A percentile compares a stretch with the other conserved stretches of the same genome.
These are phyloP conservation scores for Cataglyphis cursor DNA, from an alignment of 2,888 invertebrate genomes.

Conservation along the genomic window DNA sequence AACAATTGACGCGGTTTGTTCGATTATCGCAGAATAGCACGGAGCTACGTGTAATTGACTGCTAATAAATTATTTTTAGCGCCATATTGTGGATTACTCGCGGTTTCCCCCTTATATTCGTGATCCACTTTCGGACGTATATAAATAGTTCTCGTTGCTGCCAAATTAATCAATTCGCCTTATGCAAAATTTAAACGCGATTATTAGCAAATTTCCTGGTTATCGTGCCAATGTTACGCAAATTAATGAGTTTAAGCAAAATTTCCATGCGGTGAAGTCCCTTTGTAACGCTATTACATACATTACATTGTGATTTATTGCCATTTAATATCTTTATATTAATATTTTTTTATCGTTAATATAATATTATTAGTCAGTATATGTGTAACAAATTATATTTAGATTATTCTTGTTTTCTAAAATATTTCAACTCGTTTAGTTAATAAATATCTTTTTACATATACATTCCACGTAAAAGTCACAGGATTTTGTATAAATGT, in stretches of 20 bases:
- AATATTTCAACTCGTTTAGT: not conserved
- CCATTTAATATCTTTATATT: not conserved
- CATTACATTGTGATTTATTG: not conserved
- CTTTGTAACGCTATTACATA: not conserved
- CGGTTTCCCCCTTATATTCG: conserved; percentile 34
- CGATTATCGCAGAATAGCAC: conserved; percentile 56
- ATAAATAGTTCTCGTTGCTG: conserved; percentile 31
- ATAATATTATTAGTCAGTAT: not conserved
- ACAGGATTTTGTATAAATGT: not conserved
- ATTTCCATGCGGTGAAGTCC: conserved; percentile 9
- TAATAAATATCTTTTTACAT: not conserved
- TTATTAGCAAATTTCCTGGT: conserved; percentile 40
- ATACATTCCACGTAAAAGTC: not conserved
- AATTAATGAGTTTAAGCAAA: conserved; percentile 10
- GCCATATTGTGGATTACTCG: conserved; percentile 49
- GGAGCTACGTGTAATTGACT: conserved; percentile 56
- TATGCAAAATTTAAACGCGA: conserved; percentile 33
- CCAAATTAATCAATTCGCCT: conserved; percentile 40
- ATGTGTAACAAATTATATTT: not conserved
- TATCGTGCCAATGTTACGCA: not conserved
- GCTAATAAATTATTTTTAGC: conserved; percentile 64
- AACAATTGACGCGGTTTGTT: conserved; percentile 55
- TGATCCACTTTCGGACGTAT: conserved; percentile 32
- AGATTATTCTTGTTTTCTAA: not conserved
- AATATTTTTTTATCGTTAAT: not conserved